phyloP scores from a whole-genome alignment of 2,888 invertebrate genomes.

The Gortyna flavago region DNA sequence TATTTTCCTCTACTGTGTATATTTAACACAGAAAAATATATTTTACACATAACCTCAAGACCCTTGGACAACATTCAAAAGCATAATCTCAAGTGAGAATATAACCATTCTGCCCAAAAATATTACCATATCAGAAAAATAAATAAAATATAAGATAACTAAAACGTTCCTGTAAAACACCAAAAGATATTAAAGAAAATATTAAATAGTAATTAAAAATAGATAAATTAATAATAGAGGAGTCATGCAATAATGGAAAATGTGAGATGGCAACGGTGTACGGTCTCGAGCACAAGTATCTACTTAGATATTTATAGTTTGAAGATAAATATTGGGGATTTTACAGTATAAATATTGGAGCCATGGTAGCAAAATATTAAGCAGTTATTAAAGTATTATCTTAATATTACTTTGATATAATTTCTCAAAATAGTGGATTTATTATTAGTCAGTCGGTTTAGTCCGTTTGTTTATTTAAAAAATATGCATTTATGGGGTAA shows the following conservation, averaged over 20 bases:
- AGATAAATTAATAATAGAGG: conserved; percentile 57
- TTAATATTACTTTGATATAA: background rate
- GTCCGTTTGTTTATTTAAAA: background rate
- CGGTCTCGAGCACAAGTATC: conserved; percentile 42
- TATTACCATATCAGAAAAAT: conserved; percentile 43
- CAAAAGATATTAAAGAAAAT: conserved; percentile 61
- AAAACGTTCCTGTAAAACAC: conserved; percentile 64
- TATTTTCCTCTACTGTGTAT: conserved; percentile 58
- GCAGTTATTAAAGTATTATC: background rate
- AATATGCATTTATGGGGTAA: background rate
- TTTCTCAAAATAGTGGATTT: background rate
- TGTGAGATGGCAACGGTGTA: conserved; percentile 62
- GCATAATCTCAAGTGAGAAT: conserved; percentile 42
- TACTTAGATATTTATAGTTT: background rate
- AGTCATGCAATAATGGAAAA: conserved; percentile 60
- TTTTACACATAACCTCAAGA: conserved; percentile 31
- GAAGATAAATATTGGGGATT: background rate
- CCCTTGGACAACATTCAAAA: conserved; percentile 43
- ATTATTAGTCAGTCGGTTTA: background rate
- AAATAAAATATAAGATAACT: conserved; percentile 51
- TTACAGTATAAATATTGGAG: background rate
- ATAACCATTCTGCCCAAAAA: conserved; percentile 42
- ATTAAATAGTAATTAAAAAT: conserved; percentile 45
- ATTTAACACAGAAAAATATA: conserved; percentile 31
- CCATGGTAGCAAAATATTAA: conserved; percentile 16